Base-by-base conservation (phyloP, 2,113 vertebrate genomes). In the Esox niger region DNA sequence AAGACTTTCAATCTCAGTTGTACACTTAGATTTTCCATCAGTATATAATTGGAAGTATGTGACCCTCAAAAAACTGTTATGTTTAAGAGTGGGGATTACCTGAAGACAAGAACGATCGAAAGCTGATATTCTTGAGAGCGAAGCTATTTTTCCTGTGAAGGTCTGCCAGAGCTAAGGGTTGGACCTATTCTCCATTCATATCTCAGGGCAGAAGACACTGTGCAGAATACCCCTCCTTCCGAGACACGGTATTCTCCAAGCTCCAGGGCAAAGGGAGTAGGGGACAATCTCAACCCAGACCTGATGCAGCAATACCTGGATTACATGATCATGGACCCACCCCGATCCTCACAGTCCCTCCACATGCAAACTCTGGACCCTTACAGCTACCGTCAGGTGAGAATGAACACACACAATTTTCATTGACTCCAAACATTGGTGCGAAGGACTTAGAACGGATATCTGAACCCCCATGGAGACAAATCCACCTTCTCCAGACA, bases 351-450 rank as follows among this genome's bases (percentile, higher is more conserved):
- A 10, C 38, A 43, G 38, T 43, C 38, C 0, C 90, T 93, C 17
- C 87, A 90, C 71, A 92, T 7, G 87, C 93, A 96, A 75, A 87
- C 88, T 49, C 76, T 94, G 76, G 93, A 94, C 69, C 93, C 95
- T 4, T 94, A 95, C 81, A 81, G 90, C 25, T 95, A 93, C 82
- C 91, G 82, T 67, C 91, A 96, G 94, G 95, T 97, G 70, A 80
- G 74, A 33, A 25, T 8, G 27, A 10, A 55, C 49, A 55, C 52
- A 31, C 6, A 70, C 35, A 47, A n/a, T n/a, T n/a, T n/a, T n/a
- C n/a, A n/a, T n/a, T n/a, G n/a, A n/a, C n/a, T n/a, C n/a, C n/a
- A n/a, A n/a, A n/a, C n/a, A n/a, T n/a, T n/a, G n/a, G n/a, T n/a
- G n/a, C n/a, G n/a, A n/a, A n/a, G n/a, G n/a, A n/a, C n/a, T n/a